phyloP scores from a whole-genome alignment of 2,888 invertebrate species.

The Drosophila bunnanda region DNA sequence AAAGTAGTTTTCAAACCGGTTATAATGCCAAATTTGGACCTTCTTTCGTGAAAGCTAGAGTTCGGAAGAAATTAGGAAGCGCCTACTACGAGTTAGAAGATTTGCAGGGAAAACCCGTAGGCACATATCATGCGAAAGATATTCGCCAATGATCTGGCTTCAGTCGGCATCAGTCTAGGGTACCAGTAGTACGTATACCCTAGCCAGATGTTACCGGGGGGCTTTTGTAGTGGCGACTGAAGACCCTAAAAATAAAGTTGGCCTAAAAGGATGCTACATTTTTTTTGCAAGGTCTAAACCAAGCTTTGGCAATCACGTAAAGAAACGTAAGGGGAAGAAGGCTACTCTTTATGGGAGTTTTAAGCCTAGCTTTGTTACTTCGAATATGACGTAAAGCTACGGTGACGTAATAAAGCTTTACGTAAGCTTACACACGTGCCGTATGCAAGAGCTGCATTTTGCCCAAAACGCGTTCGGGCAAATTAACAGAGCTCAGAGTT shows the following conservation, averaged over 20 bases:
- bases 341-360: too few relatives aligned
- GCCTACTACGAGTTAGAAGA: not conserved
- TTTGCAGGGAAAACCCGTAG: not conserved
- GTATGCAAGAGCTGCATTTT: too few relatives aligned
- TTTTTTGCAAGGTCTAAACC: too few relatives aligned
- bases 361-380: too few relatives aligned
- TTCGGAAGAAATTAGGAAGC: not conserved
- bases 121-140: not conserved
- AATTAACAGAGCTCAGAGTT: too few relatives aligned
- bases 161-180: slow-evolving; percentile 3
- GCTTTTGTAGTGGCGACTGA: not conserved
- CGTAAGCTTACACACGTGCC: too few relatives aligned
- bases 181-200: not conserved
- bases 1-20: not conserved
- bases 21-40: not conserved
- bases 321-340: too few relatives aligned
- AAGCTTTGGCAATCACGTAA: too few relatives aligned
- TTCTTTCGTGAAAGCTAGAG: not conserved
- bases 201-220: not conserved
- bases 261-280: too few relatives aligned
- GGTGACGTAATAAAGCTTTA: too few relatives aligned
- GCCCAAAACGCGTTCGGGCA: too few relatives aligned
- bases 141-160: not conserved
- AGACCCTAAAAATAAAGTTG: not conserved
- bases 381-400: too few relatives aligned